Conservation (phyloP, 2,888 invertebrate genomes). For the Polymixis flavicincta region DNA sequence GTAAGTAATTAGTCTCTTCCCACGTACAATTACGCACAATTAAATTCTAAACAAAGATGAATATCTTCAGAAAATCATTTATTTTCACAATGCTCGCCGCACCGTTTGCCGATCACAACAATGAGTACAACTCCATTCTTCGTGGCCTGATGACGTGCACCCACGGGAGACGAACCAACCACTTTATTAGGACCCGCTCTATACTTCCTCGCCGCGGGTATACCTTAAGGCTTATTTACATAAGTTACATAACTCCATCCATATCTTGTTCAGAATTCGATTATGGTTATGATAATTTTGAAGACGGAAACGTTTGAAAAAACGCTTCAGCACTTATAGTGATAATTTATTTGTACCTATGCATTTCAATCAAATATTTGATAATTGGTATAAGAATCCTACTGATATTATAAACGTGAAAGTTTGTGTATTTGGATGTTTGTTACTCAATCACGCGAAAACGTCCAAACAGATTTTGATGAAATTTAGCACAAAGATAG, state of each 20-base stretch:
- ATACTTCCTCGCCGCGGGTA: slow-evolving; percentile 10
- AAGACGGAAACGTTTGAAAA: neutral
- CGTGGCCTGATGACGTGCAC: slow-evolving; percentile 76
- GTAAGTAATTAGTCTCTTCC: slow-evolving; percentile 21
- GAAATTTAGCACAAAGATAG: too few relatives aligned
- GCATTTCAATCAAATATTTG: neutral
- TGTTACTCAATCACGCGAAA: too few relatives aligned
- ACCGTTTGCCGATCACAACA: slow-evolving; percentile 75
- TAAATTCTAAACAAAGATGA: slow-evolving; percentile 63
- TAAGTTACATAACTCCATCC: slow-evolving; percentile 11
- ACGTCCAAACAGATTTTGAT: too few relatives aligned
- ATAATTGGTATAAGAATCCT: neutral
- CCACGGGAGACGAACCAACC: slow-evolving; percentile 71
- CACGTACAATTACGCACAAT: slow-evolving; percentile 37
- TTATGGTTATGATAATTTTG: neutral
- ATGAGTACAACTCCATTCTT: slow-evolving; percentile 68
- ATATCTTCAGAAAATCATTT: slow-evolving; percentile 70
- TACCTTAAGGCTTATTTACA: slow-evolving; percentile 12
- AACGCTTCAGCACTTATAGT: neutral
- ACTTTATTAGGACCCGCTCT: slow-evolving; percentile 63
- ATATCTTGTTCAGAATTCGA: neutral
- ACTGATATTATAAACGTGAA: too few relatives aligned
- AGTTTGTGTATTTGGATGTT: too few relatives aligned
- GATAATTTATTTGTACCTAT: neutral
- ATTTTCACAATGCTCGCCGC: slow-evolving; percentile 69